Percentiles rank a stretch among this genome's conserved stretches.
Evolutionary conservation across 2,797 vertebrate genomes (phyloP).

Genomic region (Scarus forsteni): DNA sequence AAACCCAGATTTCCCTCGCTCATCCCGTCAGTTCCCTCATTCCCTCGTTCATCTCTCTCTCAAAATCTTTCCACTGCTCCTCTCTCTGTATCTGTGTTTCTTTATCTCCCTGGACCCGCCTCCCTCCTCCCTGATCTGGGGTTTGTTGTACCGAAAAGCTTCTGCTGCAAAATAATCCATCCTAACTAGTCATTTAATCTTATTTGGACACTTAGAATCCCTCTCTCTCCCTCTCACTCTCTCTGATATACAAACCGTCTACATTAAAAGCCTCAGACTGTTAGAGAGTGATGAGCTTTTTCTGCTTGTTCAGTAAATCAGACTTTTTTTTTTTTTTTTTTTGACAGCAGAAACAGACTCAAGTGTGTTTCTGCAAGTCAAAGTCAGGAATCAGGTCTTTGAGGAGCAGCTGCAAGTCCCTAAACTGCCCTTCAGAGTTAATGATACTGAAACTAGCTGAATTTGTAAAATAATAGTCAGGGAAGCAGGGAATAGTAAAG

Average conservation of each 20-base stretch:
- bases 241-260: neutral
- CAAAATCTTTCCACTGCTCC: slow-evolving; percentile 3
- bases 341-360: too few species aligned
- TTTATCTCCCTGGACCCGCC: slow-evolving; percentile 4
- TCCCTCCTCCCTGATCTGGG: slow-evolving; percentile 27
- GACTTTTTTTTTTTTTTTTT: too few species aligned
- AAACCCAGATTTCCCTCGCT: slow-evolving; percentile 77
- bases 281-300: too few species aligned
- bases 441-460: too few species aligned
- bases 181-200: slow-evolving; percentile 36
- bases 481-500: too few species aligned
- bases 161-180: slow-evolving; percentile 18
- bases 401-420: too few species aligned
- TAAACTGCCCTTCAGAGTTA: too few species aligned
- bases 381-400: too few species aligned
- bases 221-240: slow-evolving; percentile 1
- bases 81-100: slow-evolving; percentile 31
- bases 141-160: slow-evolving; percentile 19
- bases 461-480: too few species aligned
- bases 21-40: slow-evolving; percentile 43
- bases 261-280: too few species aligned
- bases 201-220: slow-evolving; percentile 12
- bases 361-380: too few species aligned
- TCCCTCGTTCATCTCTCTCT: slow-evolving; percentile 33
- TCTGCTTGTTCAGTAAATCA: too few species aligned